Evolutionary conservation across 2,888 invertebrate genomes (phyloP).

Genomic region (Hypomecis atomaria): DNA sequence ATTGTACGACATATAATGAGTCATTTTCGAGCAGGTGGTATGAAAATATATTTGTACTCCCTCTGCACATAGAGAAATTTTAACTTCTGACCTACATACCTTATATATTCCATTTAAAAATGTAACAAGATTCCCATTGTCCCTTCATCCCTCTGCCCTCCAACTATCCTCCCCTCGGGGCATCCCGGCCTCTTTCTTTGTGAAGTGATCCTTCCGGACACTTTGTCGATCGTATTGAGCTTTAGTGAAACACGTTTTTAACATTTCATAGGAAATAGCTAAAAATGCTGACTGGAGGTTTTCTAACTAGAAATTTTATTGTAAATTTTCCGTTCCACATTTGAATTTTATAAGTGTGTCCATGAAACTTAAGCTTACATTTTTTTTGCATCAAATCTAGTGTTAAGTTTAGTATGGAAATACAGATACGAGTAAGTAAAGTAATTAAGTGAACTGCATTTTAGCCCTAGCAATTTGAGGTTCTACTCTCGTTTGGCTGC

Average conservation of each 20-base stretch:
- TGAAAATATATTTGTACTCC: no score
- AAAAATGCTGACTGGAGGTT: background rate
- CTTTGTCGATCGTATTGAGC: conserved; percentile 53
- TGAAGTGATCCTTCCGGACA: conserved; percentile 58
- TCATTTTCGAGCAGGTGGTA: no score
- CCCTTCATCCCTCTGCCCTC: conserved; percentile 38
- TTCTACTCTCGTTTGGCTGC: no score
- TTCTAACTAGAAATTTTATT: background rate
- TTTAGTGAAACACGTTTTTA: conserved; percentile 30
- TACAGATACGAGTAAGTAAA: no score
- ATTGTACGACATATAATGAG: no score
- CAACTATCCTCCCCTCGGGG: conserved; percentile 62
- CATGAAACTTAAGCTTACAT: no score
- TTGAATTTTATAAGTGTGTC: no score
- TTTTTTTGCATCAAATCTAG: no score
- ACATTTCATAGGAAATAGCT: conserved; percentile 18
- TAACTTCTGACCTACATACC: conserved; percentile 21
- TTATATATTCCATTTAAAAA: conserved; percentile 22
- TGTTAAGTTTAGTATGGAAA: no score
- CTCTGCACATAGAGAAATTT: background rate
- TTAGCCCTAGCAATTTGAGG: no score
- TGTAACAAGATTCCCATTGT: conserved; percentile 22
- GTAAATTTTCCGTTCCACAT: no score
- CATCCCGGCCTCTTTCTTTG: conserved; percentile 62
- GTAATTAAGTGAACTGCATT: no score